A percentile compares a stretch with the other conserved stretches of the same genome.
Evolutionary conservation across 2,797 vertebrate species (phyloP).

Genomic region (Parauchenoglanis ngamensis): DNA sequence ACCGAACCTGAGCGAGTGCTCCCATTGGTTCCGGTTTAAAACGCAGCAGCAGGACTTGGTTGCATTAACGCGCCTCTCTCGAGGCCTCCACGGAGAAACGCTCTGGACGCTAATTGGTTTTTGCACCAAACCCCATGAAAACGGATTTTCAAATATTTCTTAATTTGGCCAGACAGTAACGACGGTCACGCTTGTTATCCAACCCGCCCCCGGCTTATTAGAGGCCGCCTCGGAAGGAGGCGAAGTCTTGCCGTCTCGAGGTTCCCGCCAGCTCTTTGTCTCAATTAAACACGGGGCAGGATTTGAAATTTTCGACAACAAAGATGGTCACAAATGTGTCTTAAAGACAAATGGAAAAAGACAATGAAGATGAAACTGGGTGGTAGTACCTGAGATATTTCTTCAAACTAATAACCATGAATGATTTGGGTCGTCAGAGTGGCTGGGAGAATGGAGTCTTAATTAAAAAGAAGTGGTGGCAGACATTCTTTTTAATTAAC

Average conservation of each 20-base stretch:
- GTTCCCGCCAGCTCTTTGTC: constrained; percentile 60
- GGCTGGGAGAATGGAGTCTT: background rate
- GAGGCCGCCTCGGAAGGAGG: background rate
- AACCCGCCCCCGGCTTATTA: constrained; percentile 65
- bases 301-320: background rate
- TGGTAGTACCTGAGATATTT: background rate
- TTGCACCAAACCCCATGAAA: constrained; percentile 68
- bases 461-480: constrained; percentile 10
- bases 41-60: constrained; percentile 19
- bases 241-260: constrained; percentile 60
- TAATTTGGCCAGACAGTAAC: constrained; percentile 62
- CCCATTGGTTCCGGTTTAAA: constrained; percentile 1
- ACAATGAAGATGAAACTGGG: background rate
- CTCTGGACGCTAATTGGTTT: constrained; percentile 72
- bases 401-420: background rate
- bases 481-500: constrained; percentile 15
- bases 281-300: constrained; percentile 29
- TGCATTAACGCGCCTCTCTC: constrained; percentile 30
- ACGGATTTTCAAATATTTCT: constrained; percentile 73
- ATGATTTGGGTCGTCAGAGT: background rate
- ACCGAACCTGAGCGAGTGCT: background rate
- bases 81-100: constrained; percentile 45
- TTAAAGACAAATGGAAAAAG: background rate
- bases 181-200: constrained; percentile 71
- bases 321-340: background rate